These are phyloP conservation scores for Spea bombifrons DNA, from an alignment of 2,113 vertebrate genomes.

Conservation along the genomic window DNA sequence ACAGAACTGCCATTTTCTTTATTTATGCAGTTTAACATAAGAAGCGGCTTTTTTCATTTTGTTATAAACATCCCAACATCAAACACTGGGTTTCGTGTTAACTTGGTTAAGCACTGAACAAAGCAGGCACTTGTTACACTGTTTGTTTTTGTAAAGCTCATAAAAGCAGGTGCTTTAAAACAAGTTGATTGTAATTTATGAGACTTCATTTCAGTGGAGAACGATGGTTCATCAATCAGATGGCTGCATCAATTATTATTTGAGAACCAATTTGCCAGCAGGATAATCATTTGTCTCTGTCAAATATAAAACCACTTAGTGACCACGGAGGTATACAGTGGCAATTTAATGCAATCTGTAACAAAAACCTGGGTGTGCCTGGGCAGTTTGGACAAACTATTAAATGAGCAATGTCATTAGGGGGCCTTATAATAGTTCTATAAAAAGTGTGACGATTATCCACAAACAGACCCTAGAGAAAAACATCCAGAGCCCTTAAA, in stretches of 20 bases:
- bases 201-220: conserved; percentile 8
- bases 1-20: too few relatives aligned
- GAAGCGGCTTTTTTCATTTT: too few relatives aligned
- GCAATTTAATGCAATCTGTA: conserved; percentile 19
- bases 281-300: conserved; percentile 43
- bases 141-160: not conserved
- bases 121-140: not conserved
- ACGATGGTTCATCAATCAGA: conserved; percentile 36
- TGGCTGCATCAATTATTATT: conserved; percentile 18
- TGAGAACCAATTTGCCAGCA: conserved; percentile 29
- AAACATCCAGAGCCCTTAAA: not conserved
- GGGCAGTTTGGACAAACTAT: not conserved
- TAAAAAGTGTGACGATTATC: not conserved
- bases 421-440: not conserved
- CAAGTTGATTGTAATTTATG: conserved; percentile 36
- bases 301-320: conserved; percentile 46
- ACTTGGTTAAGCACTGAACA: not conserved
- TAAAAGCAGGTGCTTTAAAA: conserved; percentile 23
- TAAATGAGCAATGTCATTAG: conserved; percentile 10
- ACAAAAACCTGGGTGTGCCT: conserved; percentile 9
- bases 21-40: too few relatives aligned
- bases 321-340: conserved; percentile 18
- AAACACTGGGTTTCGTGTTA: too few relatives aligned
- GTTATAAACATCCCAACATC: too few relatives aligned
- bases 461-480: not conserved